These are phyloP conservation scores for Yasuhikotakia modesta DNA, from an alignment of 2,797 vertebrate genomes.

Conservation along the genomic window DNA sequence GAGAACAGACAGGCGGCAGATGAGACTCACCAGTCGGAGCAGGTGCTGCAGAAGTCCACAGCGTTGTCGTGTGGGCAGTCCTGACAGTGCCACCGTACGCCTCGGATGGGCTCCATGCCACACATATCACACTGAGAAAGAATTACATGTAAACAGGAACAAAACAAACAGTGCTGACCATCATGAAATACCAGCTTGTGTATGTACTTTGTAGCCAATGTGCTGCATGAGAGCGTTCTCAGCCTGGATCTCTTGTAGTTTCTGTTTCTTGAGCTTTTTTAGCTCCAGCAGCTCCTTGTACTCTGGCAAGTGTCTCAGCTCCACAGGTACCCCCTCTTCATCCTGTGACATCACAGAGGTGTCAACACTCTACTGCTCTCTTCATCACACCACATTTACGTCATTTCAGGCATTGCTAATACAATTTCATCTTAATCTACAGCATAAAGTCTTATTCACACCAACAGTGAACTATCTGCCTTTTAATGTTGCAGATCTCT, in stretches of 20 bases:
- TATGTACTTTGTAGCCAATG: constrained; percentile 89
- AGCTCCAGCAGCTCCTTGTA: constrained; percentile 95
- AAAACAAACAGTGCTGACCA: background rate
- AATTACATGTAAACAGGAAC: constrained; percentile 8
- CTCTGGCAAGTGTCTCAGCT: constrained; percentile 86
- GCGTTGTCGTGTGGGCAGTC: constrained; percentile 90
- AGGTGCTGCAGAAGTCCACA: constrained; percentile 94
- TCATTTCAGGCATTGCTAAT: background rate
- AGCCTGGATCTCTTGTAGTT: constrained; percentile 89
- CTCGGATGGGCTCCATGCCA: constrained; percentile 92
- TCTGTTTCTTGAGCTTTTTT: constrained; percentile 93
- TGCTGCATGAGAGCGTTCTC: constrained; percentile 86
- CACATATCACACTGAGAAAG: constrained; percentile 89
- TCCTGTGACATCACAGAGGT: constrained; percentile 76
- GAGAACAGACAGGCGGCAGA: no score
- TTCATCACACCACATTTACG: background rate
- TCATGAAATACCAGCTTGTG: background rate
- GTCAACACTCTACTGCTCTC: background rate
- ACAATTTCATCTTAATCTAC: background rate
- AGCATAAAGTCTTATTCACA: background rate
- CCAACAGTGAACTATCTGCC: background rate
- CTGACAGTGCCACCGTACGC: constrained; percentile 95
- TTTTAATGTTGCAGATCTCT: background rate
- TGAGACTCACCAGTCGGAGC: constrained; percentile 92
- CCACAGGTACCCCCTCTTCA: constrained; percentile 88